Percentiles rank a stretch among this genome's conserved stretches.
Conservation (phyloP, 2,797 vertebrate species). For the Aulostomus chinensis region DNA sequence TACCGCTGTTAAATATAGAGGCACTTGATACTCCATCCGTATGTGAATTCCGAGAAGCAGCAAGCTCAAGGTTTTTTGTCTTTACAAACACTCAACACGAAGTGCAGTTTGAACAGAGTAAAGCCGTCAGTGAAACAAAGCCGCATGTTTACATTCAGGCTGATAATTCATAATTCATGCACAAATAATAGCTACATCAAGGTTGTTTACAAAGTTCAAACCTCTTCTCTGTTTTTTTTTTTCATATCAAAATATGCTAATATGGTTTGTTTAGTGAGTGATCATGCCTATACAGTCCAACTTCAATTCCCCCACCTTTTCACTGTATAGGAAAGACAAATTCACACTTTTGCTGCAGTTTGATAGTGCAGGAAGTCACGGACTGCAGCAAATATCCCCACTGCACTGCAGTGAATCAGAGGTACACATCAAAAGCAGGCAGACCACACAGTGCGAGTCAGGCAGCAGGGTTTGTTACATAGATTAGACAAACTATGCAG, state of each 20-base stretch:
- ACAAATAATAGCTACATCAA: too few relatives aligned
- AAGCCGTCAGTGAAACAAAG: too few relatives aligned
- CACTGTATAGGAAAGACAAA: background rate
- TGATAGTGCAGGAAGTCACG: background rate
- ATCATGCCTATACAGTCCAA: background rate
- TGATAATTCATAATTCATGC: too few relatives aligned
- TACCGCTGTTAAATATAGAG: conserved; percentile 17
- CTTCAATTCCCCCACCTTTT: background rate
- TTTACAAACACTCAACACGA: conserved; percentile 1
- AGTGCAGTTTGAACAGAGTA: background rate
- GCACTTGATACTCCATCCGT: conserved; percentile 14
- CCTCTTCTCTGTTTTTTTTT: background rate
- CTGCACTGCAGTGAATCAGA: conserved; percentile 19
- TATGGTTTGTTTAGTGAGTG: background rate
- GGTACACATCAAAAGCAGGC: conserved; percentile 34
- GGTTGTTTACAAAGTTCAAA: background rate
- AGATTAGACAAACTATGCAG: conserved; percentile 75
- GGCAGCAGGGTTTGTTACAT: conserved; percentile 49
- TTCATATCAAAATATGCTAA: background rate
- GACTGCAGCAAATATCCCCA: conserved; percentile 14
- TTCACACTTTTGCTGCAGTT: background rate
- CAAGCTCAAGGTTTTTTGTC: conserved; percentile 8
- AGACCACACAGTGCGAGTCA: conserved; percentile 58
- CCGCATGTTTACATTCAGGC: too few relatives aligned
- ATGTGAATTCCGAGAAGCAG: conserved; percentile 2